Conservation (phyloP, 1,140 invertebrate genomes). For the Bombus pyrosoma region DNA sequence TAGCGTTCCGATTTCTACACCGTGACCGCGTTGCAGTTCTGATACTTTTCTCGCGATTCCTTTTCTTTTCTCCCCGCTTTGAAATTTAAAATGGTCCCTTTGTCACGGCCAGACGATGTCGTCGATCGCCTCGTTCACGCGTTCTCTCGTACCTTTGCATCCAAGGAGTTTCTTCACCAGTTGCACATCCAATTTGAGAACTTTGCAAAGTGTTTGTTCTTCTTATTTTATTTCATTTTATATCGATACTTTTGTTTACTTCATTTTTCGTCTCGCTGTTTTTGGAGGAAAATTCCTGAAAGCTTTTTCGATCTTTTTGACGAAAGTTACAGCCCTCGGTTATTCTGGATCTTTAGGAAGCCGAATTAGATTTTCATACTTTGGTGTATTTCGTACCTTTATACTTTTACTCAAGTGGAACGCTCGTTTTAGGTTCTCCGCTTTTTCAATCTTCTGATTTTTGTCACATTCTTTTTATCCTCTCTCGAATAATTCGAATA, state of each 20-base stretch:
- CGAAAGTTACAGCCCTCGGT: no score
- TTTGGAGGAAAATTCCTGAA: background rate
- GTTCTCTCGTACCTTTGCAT: background rate
- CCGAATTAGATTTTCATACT: background rate
- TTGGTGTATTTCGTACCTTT: no score
- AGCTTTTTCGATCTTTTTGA: no score
- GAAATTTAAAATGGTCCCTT: background rate
- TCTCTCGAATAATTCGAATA: no score
- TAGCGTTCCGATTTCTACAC: slow-evolving; percentile 34
- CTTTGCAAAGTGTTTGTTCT: background rate
- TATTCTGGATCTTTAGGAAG: background rate
- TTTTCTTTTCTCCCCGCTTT: background rate
- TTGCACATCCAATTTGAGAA: background rate
- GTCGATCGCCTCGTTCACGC: background rate
- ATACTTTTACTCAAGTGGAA: no score
- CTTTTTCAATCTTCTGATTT: no score
- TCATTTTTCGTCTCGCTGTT: background rate
- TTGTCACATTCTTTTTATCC: no score
- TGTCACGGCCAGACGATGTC: background rate
- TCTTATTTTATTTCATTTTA: no score
- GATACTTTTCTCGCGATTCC: background rate
- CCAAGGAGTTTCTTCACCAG: background rate
- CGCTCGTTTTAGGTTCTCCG: no score
- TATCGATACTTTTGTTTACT: no score
- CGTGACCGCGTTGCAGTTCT: background rate